Conservation (phyloP, 2,113 vertebrate species). For the Heloderma charlesbogerti region DNA sequence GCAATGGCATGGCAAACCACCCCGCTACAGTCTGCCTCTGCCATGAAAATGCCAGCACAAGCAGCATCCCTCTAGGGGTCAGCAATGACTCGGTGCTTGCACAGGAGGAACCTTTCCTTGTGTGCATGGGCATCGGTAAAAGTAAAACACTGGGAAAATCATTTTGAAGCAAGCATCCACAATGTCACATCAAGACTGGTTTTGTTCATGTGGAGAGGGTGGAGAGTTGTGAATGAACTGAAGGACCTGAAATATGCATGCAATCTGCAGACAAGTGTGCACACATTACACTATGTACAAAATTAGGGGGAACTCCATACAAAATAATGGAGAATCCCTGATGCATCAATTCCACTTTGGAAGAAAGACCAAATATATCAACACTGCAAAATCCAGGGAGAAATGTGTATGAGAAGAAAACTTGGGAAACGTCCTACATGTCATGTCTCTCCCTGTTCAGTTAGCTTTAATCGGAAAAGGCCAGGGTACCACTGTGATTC, state of each 20-base stretch:
- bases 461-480: not conserved
- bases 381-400: not conserved
- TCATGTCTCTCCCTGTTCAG: not conserved
- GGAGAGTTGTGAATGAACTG: not conserved
- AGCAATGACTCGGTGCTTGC: no score
- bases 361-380: not conserved
- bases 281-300: not conserved
- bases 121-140: not conserved
- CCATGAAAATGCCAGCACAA: no score
- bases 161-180: not conserved
- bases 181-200: not conserved
- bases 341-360: not conserved
- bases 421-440: not conserved
- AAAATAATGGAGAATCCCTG: not conserved
- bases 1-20: no score
- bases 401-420: not conserved
- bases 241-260: not conserved
- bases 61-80: no score
- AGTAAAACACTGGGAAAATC: not conserved
- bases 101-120: no score
- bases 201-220: not conserved
- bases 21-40: no score
- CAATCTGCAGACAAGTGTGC: no score
- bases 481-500: not conserved
- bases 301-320: not conserved